Base-by-base conservation (phyloP, 2,888 invertebrate genomes). In the Neria commutata region DNA sequence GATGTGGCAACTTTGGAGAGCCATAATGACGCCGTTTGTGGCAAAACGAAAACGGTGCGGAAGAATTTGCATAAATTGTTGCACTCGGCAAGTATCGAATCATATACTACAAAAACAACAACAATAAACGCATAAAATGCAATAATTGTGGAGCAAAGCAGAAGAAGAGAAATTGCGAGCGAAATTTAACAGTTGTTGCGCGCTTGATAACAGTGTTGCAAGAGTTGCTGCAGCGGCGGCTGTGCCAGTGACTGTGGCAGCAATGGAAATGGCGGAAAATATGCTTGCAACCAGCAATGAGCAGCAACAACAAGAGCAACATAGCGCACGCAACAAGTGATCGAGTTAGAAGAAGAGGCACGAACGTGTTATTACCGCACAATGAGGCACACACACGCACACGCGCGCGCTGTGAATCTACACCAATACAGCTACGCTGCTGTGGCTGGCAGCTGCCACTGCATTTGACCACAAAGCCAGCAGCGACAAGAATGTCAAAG, bases 281-380 rank as follows among this genome's bases (percentile, higher is more conserved):
- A 58, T 55, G 25, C 42, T 16, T n/a, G 11, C 17, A 21, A 40
- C 11, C 46, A 45, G 46, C 48, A 23, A 50, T 4, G n/a, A 33
- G 19, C 45, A 42, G 11, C 45, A 40, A 37, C 33, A 24, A 57
- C 50, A 55, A 34, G n/a, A 45, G 5, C 45, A 47, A 52, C 19
- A 25, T 26, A 34, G 49, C 29, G 3, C 24, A 14, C 40, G 8
- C n/a, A 19, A 34, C 26, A 33, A 37, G 34, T 50, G 33, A 47
- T 47, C 54, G 53, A 25, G 45, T 23, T 54, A 42, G 14, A 50
- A 45, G 49, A 21, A 45, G 11, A n/a, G 11, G 37, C 29, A 33
- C 51, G 67, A 75, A 74, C 75, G 63, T 70, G 70, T 71, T 74
- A 74, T 74, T 75, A 75, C 70, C 74, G 71, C 75, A 74, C 75